Base-by-base conservation (phyloP, 2,888 invertebrate species). In the Abscondita cerata region DNA sequence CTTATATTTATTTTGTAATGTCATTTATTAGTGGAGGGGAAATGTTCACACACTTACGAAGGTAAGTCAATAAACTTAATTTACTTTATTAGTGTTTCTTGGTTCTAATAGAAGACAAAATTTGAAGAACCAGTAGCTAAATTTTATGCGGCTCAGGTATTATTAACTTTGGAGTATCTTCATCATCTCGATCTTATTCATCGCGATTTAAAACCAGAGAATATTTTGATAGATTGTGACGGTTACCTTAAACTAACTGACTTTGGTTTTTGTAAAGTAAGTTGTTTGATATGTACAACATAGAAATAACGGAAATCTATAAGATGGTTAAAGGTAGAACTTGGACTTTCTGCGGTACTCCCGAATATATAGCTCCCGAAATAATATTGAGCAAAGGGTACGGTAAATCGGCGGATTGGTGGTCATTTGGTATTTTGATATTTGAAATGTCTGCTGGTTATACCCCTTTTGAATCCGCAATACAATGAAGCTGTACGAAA, bases 311-410 rank as follows among this genome's bases (percentile, higher is more conserved):
- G n/a, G n/a, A n/a, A n/a, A n/a, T n/a, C n/a, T n/a, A n/a, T n/a
- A n/a, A 79, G 78, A 82, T 87, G 67, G 80, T 88, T 3, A 84
- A 85, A 70, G 85, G 86, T 0, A 84, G 96, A 70, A 96, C 96
- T 0, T 93, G 93, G 91, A 96, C 95, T 0, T 77, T 97, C 33
- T 97, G 96, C 77, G 96, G 97, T 0, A 98, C 98, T 0, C 97
- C 97, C 0, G 97, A 98, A 81, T 98, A 98, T 80, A 83, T 98
- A 65, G 97, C 98, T 0, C 95, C 95, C 0, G 96, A 97, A 80
- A 86, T 91, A 15, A 94, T 96, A 67, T 84, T 94, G 68, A 91
- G 91, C 59, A 95, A 92, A 80, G 96, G 96, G 0, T 96, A 98
- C 79, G 93, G 94, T 33, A 90, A 88, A 72, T 91, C 94, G 0